Evolutionary conservation across 1,140 invertebrate species (phyloP), one percentile per base, ranked within the genome.

Genomic region (Thrips palmi): DNA sequence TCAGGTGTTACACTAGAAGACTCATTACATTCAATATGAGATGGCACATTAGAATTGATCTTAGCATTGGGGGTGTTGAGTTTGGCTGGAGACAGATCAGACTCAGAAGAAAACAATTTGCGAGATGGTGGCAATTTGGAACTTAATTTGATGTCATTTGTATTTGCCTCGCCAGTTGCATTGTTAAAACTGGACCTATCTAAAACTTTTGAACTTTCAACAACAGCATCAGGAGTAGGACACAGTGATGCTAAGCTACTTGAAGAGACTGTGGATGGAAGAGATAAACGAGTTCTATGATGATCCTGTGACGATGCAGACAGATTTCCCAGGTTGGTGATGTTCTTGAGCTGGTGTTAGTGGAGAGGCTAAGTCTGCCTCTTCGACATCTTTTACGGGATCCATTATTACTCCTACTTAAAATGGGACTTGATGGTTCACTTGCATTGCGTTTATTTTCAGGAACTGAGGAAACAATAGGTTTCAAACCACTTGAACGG

Each of bases 401-500:
- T 21, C n/a, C 3, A 5, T 3, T 30, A 35, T 22, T 20, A 7
- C 17, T 18, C 7, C 17, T 10, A 10, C 28, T 30, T 39, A 39
- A n/a, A 15, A 39, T 19, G 8, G 37, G 37, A 21, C 37, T 39
- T 27, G 32, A 31, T 12, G n/a, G 37, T 19, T 30, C 21, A 19
- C 23, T 43, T 36, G 14, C 25, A 33, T 39, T 32, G 11, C 22
- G 10, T n/a, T 20, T 14, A 10, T 42, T 28, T 37, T 41, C 35
- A 28, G 14, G 24, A 20, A 30, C 28, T 37, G 10, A 28, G 12
- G 31, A 27, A n/a, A 19, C 15, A 4, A 45, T 23, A 42, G 47
- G 19, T 11, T 33, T 23, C 33, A 36, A 14, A 21, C 29, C 14
- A 33, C 30, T 20, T 10, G 11, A 1, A 15, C 19, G 22, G 22